Evolutionary conservation across 2,113 vertebrate genomes (phyloP), one percentile per base, ranked within the genome.

Genomic region (Merops nubicus): DNA sequence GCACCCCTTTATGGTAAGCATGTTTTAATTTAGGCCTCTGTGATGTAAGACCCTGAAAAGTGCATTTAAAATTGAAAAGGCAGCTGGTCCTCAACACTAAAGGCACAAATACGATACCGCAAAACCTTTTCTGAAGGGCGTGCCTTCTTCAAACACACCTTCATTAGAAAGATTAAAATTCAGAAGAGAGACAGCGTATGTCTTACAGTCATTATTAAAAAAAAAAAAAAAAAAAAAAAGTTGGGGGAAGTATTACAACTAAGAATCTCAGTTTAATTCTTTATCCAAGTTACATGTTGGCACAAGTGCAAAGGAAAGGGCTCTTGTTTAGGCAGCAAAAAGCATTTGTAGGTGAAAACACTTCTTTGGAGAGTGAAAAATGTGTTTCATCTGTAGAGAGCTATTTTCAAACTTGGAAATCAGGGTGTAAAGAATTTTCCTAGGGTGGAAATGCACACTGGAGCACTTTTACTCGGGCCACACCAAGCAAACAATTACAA

Each of bases 111-210:
- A 72, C 0, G n/a, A 78, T 84, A 95, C 92, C 84, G 6, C 92
- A 96, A 86, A 93, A 82, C 85, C 47, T 62, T 51, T 88, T 93
- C 64, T 96, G 89, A 84, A 83, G 89, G 86, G 96, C 1, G 85
- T 78, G 91, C 76, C 94, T 89, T 94, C 91, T 96, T 95, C 92
- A 97, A 96, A 95, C 62, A 89, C 82, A 93, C 76, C 83, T 94
- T 93, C 85, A 67, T 95, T 87, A 92, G 79, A 88, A 92, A 92
- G 93, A 87, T 86, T 88, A 82, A 92, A 81, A 94, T 92, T 88
- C 76, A 96, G 64, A 36, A 81, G 88, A 89, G 53, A 95, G 78
- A 40, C 12, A 0, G 93, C 60, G 34, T 72, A 56, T 67, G 82
- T 87, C 88, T 95, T 83, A 64, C 42, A 90, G 78, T 74, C 73